A percentile compares a stretch with the other conserved stretches of the same genome.
These are phyloP conservation scores for Mustela nigripes DNA, from an alignment of 2,113 vertebrate species.

Conservation along the genomic window DNA sequence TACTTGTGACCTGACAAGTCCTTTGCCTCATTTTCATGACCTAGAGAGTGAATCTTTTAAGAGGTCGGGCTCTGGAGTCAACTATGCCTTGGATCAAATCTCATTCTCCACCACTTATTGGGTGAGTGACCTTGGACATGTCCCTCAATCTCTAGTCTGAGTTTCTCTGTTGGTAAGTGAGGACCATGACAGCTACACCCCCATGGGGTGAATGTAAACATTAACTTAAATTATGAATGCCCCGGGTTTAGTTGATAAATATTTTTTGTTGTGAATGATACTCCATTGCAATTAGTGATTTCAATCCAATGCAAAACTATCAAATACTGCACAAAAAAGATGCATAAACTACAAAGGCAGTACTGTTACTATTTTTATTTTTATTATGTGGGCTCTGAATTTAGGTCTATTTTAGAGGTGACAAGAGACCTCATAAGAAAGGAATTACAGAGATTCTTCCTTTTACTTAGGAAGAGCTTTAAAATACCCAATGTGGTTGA, in stretches of 20 bases:
- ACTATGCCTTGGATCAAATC: background rate
- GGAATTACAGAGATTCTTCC: background rate
- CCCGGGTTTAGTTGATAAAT: background rate
- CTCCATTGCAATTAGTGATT: background rate
- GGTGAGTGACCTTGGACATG: too few species aligned
- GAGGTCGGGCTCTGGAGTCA: background rate
- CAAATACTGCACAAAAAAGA: background rate
- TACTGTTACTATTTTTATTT: background rate
- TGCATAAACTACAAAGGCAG: background rate
- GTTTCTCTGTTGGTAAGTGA: background rate
- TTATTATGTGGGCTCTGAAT: constrained; percentile 1
- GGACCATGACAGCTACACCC: background rate
- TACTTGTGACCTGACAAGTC: background rate
- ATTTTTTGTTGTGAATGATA: background rate
- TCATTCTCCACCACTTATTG: background rate
- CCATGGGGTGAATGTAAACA: background rate
- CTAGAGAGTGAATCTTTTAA: background rate
- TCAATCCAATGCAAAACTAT: background rate
- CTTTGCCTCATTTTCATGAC: background rate
- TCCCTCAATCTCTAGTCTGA: background rate
- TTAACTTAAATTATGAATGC: background rate
- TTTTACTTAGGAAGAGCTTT: background rate
- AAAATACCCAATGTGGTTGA: constrained; percentile 10
- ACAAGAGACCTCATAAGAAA: constrained; percentile 11
- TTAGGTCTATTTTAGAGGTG: background rate